Conservation (phyloP, 2,888 invertebrate genomes). For the Alentia gelatinosa region DNA sequence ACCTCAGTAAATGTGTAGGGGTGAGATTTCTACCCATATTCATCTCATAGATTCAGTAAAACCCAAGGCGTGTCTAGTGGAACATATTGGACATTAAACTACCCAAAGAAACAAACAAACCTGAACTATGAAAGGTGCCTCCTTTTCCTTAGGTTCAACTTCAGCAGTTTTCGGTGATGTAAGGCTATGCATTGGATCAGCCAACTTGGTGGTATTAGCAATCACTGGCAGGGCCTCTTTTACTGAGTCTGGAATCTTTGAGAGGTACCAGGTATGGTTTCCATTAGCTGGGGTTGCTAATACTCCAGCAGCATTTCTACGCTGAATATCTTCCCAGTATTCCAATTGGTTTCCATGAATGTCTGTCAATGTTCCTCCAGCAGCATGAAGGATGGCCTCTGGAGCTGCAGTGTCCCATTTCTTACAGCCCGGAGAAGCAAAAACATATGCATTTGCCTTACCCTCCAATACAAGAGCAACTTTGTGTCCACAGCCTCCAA, state of each 20-base stretch:
- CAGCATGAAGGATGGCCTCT: conserved; percentile 92
- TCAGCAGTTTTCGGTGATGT: background rate
- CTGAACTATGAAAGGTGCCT: conserved; percentile 81
- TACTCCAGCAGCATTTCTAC: conserved; percentile 89
- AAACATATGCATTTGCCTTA: conserved; percentile 96
- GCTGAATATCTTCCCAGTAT: conserved; percentile 85
- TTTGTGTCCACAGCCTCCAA: conserved; percentile 98
- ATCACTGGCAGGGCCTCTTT: conserved; percentile 66
- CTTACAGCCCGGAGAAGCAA: conserved; percentile 96
- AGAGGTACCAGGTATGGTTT: conserved; percentile 87
- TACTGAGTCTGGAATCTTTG: conserved; percentile 85
- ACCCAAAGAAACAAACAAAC: too few species aligned
- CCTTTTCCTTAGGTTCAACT: background rate
- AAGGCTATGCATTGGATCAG: background rate
- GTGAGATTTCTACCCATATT: too few species aligned
- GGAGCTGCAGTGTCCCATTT: conserved; percentile 99
- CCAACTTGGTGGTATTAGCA: background rate
- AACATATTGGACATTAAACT: too few species aligned
- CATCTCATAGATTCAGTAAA: too few species aligned
- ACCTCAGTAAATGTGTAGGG: too few species aligned
- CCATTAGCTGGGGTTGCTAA: conserved; percentile 91
- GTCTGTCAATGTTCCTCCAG: conserved; percentile 94
- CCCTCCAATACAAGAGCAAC: conserved; percentile 92
- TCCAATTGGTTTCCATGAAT: conserved; percentile 83
- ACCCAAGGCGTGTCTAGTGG: too few species aligned